A percentile compares a stretch with the other conserved stretches of the same genome.
phyloP scores from a whole-genome alignment of 1,140 invertebrate genomes.

The Potamilus streckersoni region DNA sequence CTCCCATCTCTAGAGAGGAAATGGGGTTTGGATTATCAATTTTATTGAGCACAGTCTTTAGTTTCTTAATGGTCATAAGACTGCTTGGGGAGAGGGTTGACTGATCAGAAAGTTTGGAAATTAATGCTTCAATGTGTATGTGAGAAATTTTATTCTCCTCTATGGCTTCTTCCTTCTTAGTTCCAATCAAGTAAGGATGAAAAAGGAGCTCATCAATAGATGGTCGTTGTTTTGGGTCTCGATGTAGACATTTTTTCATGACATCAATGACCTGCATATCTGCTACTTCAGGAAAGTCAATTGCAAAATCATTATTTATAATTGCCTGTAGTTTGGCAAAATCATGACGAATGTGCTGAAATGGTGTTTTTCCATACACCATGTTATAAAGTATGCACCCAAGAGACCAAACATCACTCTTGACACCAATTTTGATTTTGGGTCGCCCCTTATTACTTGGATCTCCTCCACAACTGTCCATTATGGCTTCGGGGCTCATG shows the following conservation, averaged over 20 bases:
- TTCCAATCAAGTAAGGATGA: conserved; percentile 73
- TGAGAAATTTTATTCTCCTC: too few relatives aligned
- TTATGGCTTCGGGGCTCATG: conserved; percentile 94
- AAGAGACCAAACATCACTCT: conserved; percentile 97
- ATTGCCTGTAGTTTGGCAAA: conserved; percentile 86
- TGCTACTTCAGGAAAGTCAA: conserved; percentile 77
- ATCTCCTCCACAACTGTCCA: conserved; percentile 65
- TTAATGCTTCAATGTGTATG: too few relatives aligned
- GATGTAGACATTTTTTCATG: conserved; percentile 76
- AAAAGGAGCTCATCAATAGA: conserved; percentile 79
- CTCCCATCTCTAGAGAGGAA: too few relatives aligned
- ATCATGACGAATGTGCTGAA: conserved; percentile 83
- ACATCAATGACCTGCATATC: conserved; percentile 64
- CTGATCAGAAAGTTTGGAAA: too few relatives aligned
- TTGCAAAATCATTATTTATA: conserved; percentile 79
- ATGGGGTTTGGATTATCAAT: too few relatives aligned
- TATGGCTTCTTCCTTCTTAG: too few relatives aligned
- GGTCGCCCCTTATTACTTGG: conserved; percentile 37
- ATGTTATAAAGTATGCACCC: conserved; percentile 97
- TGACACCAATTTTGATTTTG: conserved; percentile 79
- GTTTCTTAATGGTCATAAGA: too few relatives aligned
- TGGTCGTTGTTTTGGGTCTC: conserved; percentile 78
- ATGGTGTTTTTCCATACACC: conserved; percentile 91
- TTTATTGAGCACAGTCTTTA: too few relatives aligned
- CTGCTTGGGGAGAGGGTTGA: too few relatives aligned